Percentiles rank a stretch among this genome's conserved stretches.
phyloP scores from a whole-genome alignment of 2,888 invertebrate species.

The Folsomia candida region DNA sequence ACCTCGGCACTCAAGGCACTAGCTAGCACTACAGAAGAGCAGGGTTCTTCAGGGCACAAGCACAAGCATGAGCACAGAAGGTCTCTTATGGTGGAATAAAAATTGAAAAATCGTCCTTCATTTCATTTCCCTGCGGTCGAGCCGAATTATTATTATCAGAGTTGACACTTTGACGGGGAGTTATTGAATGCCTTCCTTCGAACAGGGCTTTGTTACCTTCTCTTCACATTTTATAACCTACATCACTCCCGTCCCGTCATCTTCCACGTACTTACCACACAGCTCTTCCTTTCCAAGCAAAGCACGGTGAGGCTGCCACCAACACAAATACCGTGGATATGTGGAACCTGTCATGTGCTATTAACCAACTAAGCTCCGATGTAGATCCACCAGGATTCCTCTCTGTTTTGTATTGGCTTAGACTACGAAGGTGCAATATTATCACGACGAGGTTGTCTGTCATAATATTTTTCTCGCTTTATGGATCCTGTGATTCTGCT shows the following conservation, averaged over 20 bases:
- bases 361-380: constrained; percentile 2
- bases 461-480: no score
- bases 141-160: constrained; percentile 16
- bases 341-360: not conserved
- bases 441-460: no score
- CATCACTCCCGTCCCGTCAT: constrained; percentile 3
- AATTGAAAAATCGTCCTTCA: constrained; percentile 20
- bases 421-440: no score
- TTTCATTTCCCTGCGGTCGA: constrained; percentile 18
- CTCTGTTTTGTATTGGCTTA: no score
- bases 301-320: no score
- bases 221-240: constrained; percentile 1
- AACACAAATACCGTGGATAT: no score
- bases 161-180: constrained; percentile 19
- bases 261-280: not conserved
- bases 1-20: not conserved
- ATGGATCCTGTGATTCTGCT: no score
- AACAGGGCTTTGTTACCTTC: not conserved
- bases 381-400: not conserved
- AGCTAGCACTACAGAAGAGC: not conserved
- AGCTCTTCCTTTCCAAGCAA: not conserved
- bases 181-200: constrained; percentile 14
- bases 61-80: no score
- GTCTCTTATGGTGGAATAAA: constrained; percentile 10
- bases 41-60: not conserved